These are phyloP conservation scores for Oreochromis mossambicus DNA, from an alignment of 2,797 vertebrate genomes.

Conservation along the genomic window DNA sequence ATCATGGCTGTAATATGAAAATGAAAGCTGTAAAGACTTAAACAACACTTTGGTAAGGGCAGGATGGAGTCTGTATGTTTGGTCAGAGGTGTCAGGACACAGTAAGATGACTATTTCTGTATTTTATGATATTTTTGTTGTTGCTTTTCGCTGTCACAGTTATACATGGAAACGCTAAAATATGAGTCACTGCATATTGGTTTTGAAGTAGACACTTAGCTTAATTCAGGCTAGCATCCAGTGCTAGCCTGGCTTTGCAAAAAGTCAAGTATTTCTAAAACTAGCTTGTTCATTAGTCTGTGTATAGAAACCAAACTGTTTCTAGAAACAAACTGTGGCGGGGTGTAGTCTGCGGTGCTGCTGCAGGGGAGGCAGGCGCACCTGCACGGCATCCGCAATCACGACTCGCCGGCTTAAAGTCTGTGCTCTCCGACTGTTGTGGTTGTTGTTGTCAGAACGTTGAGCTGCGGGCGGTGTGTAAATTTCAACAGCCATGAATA, in stretches of 20 bases:
- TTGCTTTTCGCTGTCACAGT: neutral
- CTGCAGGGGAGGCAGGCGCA: neutral
- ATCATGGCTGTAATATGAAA: neutral
- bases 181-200: neutral
- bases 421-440: neutral
- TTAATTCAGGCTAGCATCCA: neutral
- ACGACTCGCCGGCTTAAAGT: neutral
- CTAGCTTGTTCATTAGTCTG: neutral
- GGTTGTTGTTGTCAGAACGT: neutral
- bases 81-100: neutral
- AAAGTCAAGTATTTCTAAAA: neutral
- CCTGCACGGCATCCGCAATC: neutral
- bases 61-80: constrained; percentile 1
- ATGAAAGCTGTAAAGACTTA: neutral
- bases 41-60: neutral
- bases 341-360: neutral
- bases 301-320: neutral
- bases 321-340: neutral
- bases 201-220: neutral
- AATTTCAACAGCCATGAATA: neutral
- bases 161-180: neutral
- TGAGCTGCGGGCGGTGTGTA: neutral
- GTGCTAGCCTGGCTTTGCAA: neutral
- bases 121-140: neutral
- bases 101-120: neutral